These are phyloP conservation scores for Taxidea taxus DNA, from an alignment of 2,113 vertebrate genomes.

Conservation along the genomic window DNA sequence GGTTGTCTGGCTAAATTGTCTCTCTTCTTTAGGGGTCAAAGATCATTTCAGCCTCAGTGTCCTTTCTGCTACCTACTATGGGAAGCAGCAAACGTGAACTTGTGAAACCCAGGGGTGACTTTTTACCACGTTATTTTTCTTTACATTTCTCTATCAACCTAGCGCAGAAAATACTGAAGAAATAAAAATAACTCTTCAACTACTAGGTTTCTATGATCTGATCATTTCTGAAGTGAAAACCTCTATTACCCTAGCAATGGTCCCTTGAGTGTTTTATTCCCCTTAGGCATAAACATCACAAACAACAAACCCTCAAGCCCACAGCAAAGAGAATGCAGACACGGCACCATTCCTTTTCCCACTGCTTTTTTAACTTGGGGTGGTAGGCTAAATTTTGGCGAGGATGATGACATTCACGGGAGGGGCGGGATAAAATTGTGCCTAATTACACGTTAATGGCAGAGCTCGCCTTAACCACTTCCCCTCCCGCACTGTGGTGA, in stretches of 20 bases:
- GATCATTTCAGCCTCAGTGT: background rate
- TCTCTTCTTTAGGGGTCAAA: background rate
- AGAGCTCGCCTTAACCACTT: background rate
- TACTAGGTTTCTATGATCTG: background rate
- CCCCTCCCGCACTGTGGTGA: background rate
- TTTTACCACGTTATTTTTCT: background rate
- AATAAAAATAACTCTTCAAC: background rate
- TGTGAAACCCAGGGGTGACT: background rate
- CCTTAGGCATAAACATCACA: background rate
- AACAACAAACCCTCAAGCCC: background rate
- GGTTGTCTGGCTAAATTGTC: background rate
- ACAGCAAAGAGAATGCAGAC: background rate
- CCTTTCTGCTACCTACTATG: background rate
- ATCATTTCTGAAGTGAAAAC: background rate
- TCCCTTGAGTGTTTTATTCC: background rate
- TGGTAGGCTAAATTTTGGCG: background rate
- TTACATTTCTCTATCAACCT: background rate
- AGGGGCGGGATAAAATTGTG: background rate
- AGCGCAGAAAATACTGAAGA: background rate
- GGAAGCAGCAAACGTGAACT: background rate
- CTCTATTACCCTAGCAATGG: background rate
- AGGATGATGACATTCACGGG: background rate
- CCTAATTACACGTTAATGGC: background rate
- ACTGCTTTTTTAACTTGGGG: conserved; percentile 17
- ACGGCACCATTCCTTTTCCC: background rate